Percentiles rank a stretch among this genome's conserved stretches.
phyloP scores from a whole-genome alignment of 2,888 invertebrate genomes.

The Leptopterna dolabrata region DNA sequence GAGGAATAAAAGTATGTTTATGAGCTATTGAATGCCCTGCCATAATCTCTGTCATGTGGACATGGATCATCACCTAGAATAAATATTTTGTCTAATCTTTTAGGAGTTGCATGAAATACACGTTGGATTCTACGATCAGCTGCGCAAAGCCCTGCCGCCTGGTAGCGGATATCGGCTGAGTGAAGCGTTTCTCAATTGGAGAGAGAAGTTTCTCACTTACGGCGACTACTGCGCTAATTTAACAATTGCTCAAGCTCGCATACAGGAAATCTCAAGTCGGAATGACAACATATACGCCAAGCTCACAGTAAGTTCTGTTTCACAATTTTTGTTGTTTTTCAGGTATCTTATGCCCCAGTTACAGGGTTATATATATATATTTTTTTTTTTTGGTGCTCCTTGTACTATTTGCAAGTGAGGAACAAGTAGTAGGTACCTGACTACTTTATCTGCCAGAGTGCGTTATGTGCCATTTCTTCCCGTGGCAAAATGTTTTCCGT shows the following conservation, averaged over 20 bases:
- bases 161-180: conserved; percentile 75
- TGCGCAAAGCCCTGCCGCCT: conserved; percentile 77
- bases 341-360: too few relatives aligned
- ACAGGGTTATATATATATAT: too few relatives aligned
- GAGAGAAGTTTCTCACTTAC: conserved; percentile 88
- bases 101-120: conserved; percentile 90
- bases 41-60: too few relatives aligned
- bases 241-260: conserved; percentile 82
- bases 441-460: too few relatives aligned
- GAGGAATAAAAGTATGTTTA: conserved; percentile 82
- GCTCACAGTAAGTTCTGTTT: conserved; percentile 72
- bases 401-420: too few relatives aligned
- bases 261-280: conserved; percentile 79
- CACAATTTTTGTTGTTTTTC: too few relatives aligned
- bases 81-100: not conserved
- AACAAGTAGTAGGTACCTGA: too few relatives aligned
- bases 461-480: too few relatives aligned
- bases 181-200: conserved; percentile 89
- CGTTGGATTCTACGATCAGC: conserved; percentile 82
- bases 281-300: conserved; percentile 76
- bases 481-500: too few relatives aligned
- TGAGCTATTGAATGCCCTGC: too few relatives aligned
- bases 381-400: too few relatives aligned
- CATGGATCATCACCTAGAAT: not conserved
- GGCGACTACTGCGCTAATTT: conserved; percentile 97